Evolutionary conservation across 2,113 vertebrate species (phyloP).

Genomic region (Aegotheles bennettii): DNA sequence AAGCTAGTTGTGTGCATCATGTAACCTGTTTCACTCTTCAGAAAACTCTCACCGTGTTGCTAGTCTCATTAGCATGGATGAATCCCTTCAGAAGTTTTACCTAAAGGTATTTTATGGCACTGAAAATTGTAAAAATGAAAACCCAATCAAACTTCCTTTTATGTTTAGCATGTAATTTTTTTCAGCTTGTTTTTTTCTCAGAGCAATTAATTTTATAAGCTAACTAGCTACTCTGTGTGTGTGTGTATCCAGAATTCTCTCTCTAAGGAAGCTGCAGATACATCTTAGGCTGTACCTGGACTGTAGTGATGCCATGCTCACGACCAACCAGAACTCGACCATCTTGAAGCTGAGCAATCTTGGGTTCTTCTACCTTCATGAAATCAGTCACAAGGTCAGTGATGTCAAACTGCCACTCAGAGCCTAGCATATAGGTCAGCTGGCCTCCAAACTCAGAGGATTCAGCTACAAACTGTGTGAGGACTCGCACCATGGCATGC

Average conservation of each 20-base stretch:
- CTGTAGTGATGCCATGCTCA: constrained; percentile 88
- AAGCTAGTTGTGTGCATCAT: background rate
- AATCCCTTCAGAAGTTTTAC: background rate
- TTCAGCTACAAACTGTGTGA: constrained; percentile 93
- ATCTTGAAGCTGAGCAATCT: constrained; percentile 82
- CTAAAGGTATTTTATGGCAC: background rate
- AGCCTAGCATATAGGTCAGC: constrained; percentile 86
- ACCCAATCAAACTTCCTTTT: background rate
- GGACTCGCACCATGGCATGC: constrained; percentile 88
- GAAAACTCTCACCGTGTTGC: background rate
- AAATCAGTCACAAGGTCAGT: constrained; percentile 88
- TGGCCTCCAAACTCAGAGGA: constrained; percentile 78
- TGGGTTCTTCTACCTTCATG: constrained; percentile 91
- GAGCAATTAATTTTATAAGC: background rate
- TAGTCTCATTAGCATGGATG: background rate
- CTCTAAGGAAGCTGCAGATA: background rate
- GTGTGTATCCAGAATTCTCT: background rate
- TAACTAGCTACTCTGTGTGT: background rate
- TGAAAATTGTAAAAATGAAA: background rate
- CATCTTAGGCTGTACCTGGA: constrained; percentile 77
- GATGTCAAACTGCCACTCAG: constrained; percentile 96
- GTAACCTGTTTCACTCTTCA: background rate
- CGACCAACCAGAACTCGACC: constrained; percentile 85
- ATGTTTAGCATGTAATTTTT: background rate
- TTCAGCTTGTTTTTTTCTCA: background rate